Evolutionary conservation across 1,140 invertebrate species (phyloP).

Genomic region (Philaenus spumarius): DNA sequence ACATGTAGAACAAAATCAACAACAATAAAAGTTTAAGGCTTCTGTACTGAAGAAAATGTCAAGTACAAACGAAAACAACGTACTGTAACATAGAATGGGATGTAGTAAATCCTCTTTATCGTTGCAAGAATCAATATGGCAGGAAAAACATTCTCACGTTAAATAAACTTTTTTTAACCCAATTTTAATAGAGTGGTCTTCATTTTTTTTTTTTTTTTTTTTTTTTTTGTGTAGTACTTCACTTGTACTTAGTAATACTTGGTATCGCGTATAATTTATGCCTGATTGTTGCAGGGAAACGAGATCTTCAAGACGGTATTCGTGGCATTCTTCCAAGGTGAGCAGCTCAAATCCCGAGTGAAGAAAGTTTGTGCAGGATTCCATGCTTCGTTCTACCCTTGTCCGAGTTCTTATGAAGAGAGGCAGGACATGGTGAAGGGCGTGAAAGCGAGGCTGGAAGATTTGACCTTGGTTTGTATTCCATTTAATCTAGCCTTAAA

Average conservation of each 20-base stretch:
- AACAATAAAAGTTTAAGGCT: too few species aligned
- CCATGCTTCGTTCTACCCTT: constrained; percentile 91
- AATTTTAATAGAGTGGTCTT: background rate
- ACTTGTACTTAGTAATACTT: constrained; percentile 8
- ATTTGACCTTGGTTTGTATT: constrained; percentile 68
- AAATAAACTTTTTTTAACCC: background rate
- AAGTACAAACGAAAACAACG: too few species aligned
- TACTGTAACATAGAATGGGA: too few species aligned
- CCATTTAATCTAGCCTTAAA: background rate
- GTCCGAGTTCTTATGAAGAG: constrained; percentile 77
- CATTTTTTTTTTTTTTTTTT: background rate
- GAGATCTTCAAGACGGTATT: constrained; percentile 94
- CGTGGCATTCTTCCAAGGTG: constrained; percentile 99
- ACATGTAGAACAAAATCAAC: too few species aligned
- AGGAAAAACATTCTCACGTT: background rate
- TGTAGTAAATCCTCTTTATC: too few species aligned
- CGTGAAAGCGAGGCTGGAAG: constrained; percentile 83
- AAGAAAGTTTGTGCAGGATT: constrained; percentile 93
- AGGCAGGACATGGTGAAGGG: constrained; percentile 87
- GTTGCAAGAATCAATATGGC: background rate
- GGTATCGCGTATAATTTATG: background rate
- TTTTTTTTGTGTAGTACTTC: too few species aligned
- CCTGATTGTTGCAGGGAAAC: constrained; percentile 63
- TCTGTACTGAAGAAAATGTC: too few species aligned
- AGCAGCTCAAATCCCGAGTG: constrained; percentile 91